Evolutionary conservation across 2,797 vertebrate genomes (phyloP).

Genomic region (Rhodeus uyekii): DNA sequence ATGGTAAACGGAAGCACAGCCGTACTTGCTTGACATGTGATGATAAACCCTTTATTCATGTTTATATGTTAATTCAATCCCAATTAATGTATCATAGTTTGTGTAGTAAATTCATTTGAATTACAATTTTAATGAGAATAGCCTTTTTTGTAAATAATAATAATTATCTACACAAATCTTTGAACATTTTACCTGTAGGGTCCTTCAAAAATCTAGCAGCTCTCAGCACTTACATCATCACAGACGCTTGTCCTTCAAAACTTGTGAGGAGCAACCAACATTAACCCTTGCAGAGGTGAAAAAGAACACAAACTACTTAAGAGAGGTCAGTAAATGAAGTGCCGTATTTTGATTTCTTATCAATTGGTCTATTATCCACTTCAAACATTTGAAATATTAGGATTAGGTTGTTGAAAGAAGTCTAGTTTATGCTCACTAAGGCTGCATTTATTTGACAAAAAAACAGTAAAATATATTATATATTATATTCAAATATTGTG

Average conservation of each 20-base stretch:
- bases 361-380: neutral
- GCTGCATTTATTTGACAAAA: neutral
- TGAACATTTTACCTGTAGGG: neutral
- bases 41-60: neutral
- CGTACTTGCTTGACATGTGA: too few relatives aligned
- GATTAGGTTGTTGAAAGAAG: neutral
- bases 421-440: neutral
- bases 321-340: constrained; percentile 12
- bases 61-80: neutral
- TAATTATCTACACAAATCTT: neutral
- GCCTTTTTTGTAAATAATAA: too few relatives aligned
- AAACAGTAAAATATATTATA: neutral
- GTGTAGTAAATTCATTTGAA: neutral
- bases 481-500: too few relatives aligned
- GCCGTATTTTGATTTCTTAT: neutral
- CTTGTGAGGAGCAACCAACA: neutral
- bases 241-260: neutral
- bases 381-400: too few relatives aligned
- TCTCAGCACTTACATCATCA: neutral
- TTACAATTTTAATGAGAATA: neutral
- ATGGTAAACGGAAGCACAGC: too few relatives aligned
- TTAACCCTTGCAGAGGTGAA: constrained; percentile 29
- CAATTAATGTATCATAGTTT: neutral
- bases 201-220: neutral
- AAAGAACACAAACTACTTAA: constrained; percentile 12